A percentile compares a stretch with the other conserved stretches of the same genome.
These are phyloP conservation scores for Rhineura floridana DNA, from an alignment of 2,113 vertebrate genomes.

Conservation along the genomic window DNA sequence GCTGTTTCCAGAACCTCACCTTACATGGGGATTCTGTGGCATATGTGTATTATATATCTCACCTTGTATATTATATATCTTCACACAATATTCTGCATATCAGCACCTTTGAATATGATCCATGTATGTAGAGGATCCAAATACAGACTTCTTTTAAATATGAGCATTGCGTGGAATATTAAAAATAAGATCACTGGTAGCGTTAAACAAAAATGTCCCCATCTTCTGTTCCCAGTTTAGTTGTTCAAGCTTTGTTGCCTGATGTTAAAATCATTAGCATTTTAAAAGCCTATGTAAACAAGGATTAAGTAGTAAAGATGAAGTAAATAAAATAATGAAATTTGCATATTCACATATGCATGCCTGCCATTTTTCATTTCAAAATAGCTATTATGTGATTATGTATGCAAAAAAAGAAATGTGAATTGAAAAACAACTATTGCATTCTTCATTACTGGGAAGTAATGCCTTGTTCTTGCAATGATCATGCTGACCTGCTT, in stretches of 20 bases:
- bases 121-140: not conserved
- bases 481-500: no score
- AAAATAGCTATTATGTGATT: not conserved
- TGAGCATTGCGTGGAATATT: not conserved
- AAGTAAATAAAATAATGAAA: not conserved
- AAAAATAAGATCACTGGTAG: not conserved
- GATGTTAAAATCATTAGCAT: not conserved
- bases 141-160: not conserved
- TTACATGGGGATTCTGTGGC: not conserved
- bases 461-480: not conserved
- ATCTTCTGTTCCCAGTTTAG: not conserved
- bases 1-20: not conserved
- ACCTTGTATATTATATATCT: not conserved
- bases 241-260: not conserved
- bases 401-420: not conserved
- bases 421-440: not conserved
- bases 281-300: not conserved
- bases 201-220: not conserved
- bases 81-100: not conserved
- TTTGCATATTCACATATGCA: not conserved
- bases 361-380: not conserved
- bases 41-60: not conserved
- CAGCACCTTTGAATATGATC: not conserved
- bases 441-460: not conserved
- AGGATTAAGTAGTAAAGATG: not conserved